These are phyloP conservation scores for Allacma fusca DNA, from an alignment of 2,888 invertebrate genomes.

Conservation along the genomic window DNA sequence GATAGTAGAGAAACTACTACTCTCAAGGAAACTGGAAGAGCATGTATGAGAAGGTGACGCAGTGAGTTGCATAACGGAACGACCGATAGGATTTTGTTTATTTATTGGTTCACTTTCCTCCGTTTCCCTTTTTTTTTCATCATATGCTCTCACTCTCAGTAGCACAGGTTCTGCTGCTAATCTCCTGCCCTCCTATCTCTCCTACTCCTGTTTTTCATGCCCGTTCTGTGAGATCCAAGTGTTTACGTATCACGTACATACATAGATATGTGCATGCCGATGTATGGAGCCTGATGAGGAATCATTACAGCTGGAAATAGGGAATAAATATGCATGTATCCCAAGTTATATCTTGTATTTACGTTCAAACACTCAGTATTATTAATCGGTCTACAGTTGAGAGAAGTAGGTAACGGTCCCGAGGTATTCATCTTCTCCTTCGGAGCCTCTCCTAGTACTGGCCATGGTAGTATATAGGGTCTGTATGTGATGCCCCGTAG, in stretches of 20 bases:
- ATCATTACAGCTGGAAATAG: conserved; percentile 22
- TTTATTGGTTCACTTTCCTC: conserved; percentile 46
- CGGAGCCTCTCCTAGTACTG: neutral
- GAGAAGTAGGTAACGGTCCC: neutral
- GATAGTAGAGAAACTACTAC: no score
- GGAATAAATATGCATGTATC: no score
- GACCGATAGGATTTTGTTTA: conserved; percentile 42
- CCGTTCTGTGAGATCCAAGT: neutral
- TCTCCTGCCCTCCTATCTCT: conserved; percentile 1
- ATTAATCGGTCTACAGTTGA: conserved; percentile 34
- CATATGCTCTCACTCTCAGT: conserved; percentile 26
- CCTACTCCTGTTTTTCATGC: neutral
- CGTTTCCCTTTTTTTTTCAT: conserved; percentile 28
- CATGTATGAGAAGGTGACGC: conserved; percentile 10
- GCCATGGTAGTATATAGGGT: neutral
- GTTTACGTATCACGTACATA: conserved; percentile 3
- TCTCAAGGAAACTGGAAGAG: no score
- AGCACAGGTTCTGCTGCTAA: conserved; percentile 15
- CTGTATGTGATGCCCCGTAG: conserved; percentile 8
- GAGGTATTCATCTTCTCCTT: neutral
- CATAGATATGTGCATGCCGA: no score
- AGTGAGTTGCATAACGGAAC: conserved; percentile 35
- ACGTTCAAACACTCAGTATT: conserved; percentile 27
- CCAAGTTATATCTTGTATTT: conserved; percentile 13
- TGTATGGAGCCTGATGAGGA: neutral